These are phyloP conservation scores for Lasioglossum oenotherae DNA, from an alignment of 2,888 invertebrate genomes.

Conservation along the genomic window DNA sequence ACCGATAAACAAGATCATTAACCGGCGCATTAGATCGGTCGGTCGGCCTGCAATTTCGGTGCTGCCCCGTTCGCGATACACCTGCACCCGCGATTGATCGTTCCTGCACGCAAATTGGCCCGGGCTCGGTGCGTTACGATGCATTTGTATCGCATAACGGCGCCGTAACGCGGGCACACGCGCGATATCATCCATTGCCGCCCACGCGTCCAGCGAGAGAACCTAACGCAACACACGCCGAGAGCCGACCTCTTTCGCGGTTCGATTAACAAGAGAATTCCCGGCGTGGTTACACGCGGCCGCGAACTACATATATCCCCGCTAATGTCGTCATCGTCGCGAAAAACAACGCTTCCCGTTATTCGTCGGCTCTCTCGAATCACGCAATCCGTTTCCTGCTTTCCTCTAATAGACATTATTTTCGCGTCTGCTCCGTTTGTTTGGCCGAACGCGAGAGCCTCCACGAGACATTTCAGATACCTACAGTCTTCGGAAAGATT, in stretches of 20 bases:
- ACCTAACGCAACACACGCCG: constrained; percentile 34
- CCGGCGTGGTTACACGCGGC: constrained; percentile 8
- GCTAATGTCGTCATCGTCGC: constrained; percentile 44
- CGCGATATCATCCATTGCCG: constrained; percentile 52
- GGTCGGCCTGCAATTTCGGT: background rate
- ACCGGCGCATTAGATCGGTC: background rate
- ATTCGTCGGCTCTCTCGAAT: background rate
- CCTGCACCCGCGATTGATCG: constrained; percentile 34
- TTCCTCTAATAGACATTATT: background rate
- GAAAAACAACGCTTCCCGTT: constrained; percentile 15
- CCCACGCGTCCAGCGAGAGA: constrained; percentile 55
- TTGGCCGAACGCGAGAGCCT: background rate
- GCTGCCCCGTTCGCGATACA: background rate
- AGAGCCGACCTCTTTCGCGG: constrained; percentile 56
- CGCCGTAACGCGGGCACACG: constrained; percentile 45
- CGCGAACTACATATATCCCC: constrained; percentile 34
- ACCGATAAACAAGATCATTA: constrained; percentile 5
- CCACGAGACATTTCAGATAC: background rate
- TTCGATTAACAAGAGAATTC: constrained; percentile 55
- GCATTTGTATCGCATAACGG: constrained; percentile 43
- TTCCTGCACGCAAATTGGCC: constrained; percentile 23
- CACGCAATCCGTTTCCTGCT: background rate
- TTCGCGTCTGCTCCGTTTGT: background rate
- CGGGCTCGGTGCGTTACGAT: constrained; percentile 41
- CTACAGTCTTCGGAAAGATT: background rate